Percentiles rank a stretch among this genome's conserved stretches.
Conservation (phyloP, 2,797 vertebrate species). For the Spatula clypeata region DNA sequence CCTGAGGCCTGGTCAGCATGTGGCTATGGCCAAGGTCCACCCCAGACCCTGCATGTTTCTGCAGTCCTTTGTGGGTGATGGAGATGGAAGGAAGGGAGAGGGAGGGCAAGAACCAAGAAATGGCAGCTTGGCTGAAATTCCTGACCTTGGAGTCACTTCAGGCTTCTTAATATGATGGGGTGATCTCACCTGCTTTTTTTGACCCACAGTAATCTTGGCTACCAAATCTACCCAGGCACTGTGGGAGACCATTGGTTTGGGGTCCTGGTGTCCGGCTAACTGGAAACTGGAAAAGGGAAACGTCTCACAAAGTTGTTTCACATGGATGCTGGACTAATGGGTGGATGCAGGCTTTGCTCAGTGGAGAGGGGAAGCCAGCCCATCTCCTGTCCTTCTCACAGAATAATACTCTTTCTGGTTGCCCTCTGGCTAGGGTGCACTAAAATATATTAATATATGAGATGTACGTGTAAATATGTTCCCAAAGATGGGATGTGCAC, state of each 20-base stretch:
- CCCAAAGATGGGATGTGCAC: constrained; percentile 55
- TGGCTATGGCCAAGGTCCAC: not conserved
- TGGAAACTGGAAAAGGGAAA: not conserved
- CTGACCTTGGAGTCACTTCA: not conserved
- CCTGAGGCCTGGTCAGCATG: not conserved
- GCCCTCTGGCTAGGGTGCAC: constrained; percentile 84
- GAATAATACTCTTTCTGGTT: constrained; percentile 65
- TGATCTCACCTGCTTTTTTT: not conserved
- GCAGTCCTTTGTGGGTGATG: not conserved
- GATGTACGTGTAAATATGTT: constrained; percentile 47
- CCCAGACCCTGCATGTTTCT: fast-evolving
- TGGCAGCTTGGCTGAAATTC: not conserved
- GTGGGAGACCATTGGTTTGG: not conserved
- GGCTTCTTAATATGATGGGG: not conserved
- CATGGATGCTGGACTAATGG: not conserved
- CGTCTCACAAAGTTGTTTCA: not conserved
- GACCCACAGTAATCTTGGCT: not conserved
- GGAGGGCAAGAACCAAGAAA: not conserved
- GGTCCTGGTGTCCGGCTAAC: not conserved
- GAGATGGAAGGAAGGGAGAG: not conserved
- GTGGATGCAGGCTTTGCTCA: not conserved
- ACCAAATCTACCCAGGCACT: not conserved
- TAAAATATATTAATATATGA: constrained; percentile 82
- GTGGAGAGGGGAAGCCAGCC: constrained; percentile 37
- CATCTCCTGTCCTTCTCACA: constrained; percentile 65